Conservation (phyloP, 2,888 invertebrate species). For the Agrochola circellaris region DNA sequence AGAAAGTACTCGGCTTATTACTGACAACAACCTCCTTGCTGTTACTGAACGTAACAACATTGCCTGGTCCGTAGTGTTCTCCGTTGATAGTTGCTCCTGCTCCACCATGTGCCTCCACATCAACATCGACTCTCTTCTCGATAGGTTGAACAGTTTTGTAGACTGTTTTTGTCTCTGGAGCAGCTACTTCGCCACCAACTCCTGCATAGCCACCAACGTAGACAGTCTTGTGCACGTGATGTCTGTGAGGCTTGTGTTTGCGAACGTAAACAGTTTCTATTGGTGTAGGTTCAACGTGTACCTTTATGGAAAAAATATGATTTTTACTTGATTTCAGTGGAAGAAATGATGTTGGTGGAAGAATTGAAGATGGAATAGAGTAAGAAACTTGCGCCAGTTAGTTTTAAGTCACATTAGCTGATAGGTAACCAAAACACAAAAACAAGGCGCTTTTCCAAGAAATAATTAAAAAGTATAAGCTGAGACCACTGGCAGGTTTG, state of each 20-base stretch:
- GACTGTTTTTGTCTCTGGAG: slow-evolving; percentile 63
- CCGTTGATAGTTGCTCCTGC: slow-evolving; percentile 59
- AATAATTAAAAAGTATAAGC: background rate
- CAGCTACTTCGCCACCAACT: slow-evolving; percentile 68
- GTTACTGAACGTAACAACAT: slow-evolving; percentile 53
- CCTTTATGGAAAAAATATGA: slow-evolving; percentile 66
- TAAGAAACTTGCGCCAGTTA: background rate
- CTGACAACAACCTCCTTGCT: slow-evolving; percentile 46
- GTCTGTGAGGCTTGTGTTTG: slow-evolving; percentile 80
- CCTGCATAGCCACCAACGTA: slow-evolving; percentile 82
- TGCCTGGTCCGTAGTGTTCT: slow-evolving; percentile 69
- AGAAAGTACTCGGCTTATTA: slow-evolving; percentile 78
- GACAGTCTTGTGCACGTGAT: slow-evolving; percentile 79
- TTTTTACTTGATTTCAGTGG: slow-evolving; percentile 2
- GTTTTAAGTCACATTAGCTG: background rate
- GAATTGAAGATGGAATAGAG: background rate
- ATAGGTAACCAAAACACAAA: background rate
- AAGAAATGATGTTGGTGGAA: background rate
- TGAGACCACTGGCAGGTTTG: background rate
- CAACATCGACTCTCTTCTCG: slow-evolving; percentile 82
- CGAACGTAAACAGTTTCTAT: slow-evolving; percentile 74
- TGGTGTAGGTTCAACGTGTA: slow-evolving; percentile 76
- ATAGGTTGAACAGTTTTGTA: slow-evolving; percentile 71
- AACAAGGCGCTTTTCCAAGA: background rate
- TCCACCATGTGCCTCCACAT: slow-evolving; percentile 70